phyloP scores from a whole-genome alignment of 2,113 vertebrate species.

The Rhinoptilus africanus region DNA sequence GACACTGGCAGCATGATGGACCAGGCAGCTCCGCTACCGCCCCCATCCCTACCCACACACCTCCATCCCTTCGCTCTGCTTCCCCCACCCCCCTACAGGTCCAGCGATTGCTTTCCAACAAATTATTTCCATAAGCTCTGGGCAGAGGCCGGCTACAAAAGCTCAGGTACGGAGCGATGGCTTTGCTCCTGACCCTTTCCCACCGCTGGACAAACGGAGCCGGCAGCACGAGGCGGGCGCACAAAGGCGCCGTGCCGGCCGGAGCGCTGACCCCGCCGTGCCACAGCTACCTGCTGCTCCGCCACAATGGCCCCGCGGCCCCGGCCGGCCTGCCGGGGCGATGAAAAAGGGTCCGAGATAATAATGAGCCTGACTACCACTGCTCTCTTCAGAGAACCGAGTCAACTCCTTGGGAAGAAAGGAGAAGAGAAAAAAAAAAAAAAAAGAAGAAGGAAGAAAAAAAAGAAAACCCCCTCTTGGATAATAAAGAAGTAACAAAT shows the following conservation, averaged over 20 bases:
- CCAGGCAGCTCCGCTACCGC: background rate
- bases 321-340: slow-evolving; percentile 69
- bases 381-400: slow-evolving; percentile 83
- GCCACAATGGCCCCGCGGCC: slow-evolving; percentile 83
- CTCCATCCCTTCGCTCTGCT: background rate
- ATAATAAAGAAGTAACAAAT: slow-evolving; percentile 90
- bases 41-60: background rate
- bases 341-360: slow-evolving; percentile 82
- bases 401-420: slow-evolving; percentile 74
- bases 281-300: slow-evolving; percentile 89
- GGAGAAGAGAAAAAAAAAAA: slow-evolving; percentile 22
- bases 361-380: slow-evolving; percentile 80
- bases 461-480: slow-evolving; percentile 71
- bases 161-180: slow-evolving; percentile 79
- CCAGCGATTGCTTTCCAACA: background rate
- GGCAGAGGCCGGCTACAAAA: slow-evolving; percentile 60
- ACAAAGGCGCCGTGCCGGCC: slow-evolving; percentile 73
- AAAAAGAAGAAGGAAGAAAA: background rate
- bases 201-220: slow-evolving; percentile 56
- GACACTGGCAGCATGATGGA: background rate
- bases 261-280: slow-evolving; percentile 73
- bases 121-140: slow-evolving; percentile 42
- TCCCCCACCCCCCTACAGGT: fast-evolving
- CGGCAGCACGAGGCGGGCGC: slow-evolving; percentile 59
- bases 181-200: slow-evolving; percentile 85